phyloP scores from a whole-genome alignment of 2,113 vertebrate genomes.

The Cephalopholis sonnerati region DNA sequence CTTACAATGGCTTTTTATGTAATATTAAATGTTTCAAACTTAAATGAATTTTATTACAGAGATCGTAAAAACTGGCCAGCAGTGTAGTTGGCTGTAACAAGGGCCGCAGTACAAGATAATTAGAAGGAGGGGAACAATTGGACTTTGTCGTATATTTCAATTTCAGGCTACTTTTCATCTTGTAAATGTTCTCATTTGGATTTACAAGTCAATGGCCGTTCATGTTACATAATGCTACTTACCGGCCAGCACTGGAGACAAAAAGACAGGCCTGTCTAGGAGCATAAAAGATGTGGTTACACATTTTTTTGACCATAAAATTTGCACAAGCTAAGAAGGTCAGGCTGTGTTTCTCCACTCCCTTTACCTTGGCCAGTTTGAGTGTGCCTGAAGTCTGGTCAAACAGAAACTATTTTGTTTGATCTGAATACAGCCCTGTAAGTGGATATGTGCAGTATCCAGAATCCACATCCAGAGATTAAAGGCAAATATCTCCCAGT shows the following conservation, averaged over 20 bases:
- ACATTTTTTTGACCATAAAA: constrained; percentile 3
- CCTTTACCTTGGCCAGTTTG: constrained; percentile 32
- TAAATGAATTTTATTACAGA: background rate
- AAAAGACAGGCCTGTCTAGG: background rate
- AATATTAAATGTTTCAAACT: background rate
- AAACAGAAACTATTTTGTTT: constrained; percentile 56
- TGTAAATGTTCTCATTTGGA: constrained; percentile 19
- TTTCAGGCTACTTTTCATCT: constrained; percentile 8
- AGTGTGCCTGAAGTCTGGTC: constrained; percentile 38
- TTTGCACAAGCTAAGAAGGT: constrained; percentile 29
- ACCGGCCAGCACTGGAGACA: background rate
- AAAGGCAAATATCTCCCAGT: constrained; percentile 57
- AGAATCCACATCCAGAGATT: constrained; percentile 53
- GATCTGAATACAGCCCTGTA: constrained; percentile 53
- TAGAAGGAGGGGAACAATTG: background rate
- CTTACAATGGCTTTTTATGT: background rate
- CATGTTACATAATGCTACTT: constrained; percentile 2
- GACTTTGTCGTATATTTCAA: background rate
- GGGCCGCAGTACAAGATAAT: background rate
- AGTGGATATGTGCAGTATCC: constrained; percentile 53
- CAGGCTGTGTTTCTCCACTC: constrained; percentile 33
- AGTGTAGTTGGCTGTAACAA: background rate
- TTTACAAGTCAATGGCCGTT: background rate
- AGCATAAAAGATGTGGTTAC: constrained; percentile 8
- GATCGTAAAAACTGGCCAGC: background rate